These are phyloP conservation scores for Drosophila macrospina DNA, from an alignment of 2,888 invertebrate species.

Conservation along the genomic window DNA sequence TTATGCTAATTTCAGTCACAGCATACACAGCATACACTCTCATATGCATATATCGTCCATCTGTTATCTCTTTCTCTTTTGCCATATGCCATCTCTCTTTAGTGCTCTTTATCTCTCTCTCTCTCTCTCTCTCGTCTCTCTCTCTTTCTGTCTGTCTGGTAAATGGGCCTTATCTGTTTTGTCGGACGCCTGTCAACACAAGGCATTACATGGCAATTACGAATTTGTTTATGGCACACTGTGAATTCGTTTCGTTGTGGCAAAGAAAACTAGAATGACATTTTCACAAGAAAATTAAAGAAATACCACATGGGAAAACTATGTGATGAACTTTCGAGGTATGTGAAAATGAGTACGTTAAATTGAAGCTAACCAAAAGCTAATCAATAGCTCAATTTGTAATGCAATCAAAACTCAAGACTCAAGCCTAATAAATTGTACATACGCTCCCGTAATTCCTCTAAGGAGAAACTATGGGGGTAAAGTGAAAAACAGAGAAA, in stretches of 20 bases:
- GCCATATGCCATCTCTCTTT: neutral
- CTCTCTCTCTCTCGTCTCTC: too few relatives aligned
- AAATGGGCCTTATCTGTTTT: conserved; percentile 67
- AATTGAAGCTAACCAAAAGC: conserved; percentile 22
- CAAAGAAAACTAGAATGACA: neutral
- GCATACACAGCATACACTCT: conserved; percentile 6
- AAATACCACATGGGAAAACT: conserved; percentile 10
- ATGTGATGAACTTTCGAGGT: conserved; percentile 2
- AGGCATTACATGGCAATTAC: conserved; percentile 82
- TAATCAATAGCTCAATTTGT: conserved; percentile 53
- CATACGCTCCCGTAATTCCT: conserved; percentile 51
- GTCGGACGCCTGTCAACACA: conserved; percentile 78
- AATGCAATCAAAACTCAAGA: conserved; percentile 58
- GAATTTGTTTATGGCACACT: conserved; percentile 75
- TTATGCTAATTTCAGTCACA: conserved; percentile 70
- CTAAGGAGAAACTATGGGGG: neutral
- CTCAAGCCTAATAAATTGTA: conserved; percentile 71
- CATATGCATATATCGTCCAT: conserved; percentile 27
- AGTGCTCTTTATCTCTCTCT: conserved; percentile 19
- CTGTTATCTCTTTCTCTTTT: conserved; percentile 21
- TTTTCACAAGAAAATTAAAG: conserved; percentile 11
- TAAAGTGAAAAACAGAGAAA: neutral
- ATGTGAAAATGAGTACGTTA: conserved; percentile 6
- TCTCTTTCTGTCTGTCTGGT: too few relatives aligned
- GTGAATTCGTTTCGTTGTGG: conserved; percentile 41